Evolutionary conservation across 2,797 vertebrate genomes (phyloP).

Genomic region (Garrulus glandarius): DNA sequence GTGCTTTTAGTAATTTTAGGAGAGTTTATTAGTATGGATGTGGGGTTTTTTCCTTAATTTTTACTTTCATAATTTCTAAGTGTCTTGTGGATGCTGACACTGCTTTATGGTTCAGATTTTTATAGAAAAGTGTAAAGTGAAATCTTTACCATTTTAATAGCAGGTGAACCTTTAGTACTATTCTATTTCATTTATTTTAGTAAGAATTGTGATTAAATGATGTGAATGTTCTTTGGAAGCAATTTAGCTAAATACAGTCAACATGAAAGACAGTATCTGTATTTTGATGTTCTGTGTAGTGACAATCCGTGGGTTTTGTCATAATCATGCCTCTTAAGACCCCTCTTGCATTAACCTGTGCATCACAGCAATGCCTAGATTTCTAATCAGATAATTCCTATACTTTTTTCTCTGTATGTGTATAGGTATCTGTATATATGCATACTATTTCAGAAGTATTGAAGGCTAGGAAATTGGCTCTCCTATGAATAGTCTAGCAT

Average conservation of each 20-base stretch:
- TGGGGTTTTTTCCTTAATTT: neutral
- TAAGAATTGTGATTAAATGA: neutral
- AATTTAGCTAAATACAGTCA: neutral
- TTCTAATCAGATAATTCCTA: neutral
- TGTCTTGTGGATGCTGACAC: neutral
- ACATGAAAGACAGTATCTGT: neutral
- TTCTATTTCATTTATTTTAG: neutral
- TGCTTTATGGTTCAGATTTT: neutral
- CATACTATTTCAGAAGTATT: neutral
- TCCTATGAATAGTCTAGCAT: neutral
- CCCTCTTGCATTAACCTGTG: neutral
- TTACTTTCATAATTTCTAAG: neutral
- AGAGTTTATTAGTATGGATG: neutral
- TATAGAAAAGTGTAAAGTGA: neutral
- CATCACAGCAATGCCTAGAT: neutral
- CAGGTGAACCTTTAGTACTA: neutral
- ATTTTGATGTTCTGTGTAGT: neutral
- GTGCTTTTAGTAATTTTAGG: neutral
- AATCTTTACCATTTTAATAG: neutral
- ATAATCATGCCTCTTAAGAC: neutral
- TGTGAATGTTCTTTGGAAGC: neutral
- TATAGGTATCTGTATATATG: neutral
- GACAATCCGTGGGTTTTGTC: neutral
- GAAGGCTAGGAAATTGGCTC: neutral
- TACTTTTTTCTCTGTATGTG: rapidly evolving